Conservation (phyloP, 2,888 invertebrate species). For the Girardia tigrina region DNA sequence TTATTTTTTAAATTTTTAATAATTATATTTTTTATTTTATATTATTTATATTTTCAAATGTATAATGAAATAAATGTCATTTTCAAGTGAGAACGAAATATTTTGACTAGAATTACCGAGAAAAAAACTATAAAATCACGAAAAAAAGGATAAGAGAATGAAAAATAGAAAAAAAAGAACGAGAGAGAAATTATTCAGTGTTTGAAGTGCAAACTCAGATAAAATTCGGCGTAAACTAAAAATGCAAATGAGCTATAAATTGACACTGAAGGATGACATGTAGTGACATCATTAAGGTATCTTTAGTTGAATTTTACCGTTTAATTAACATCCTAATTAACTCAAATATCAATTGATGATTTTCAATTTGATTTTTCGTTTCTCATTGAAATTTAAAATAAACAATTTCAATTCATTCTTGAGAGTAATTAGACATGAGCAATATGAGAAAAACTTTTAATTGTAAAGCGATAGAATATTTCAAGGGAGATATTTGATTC, state of each 20-base stretch:
- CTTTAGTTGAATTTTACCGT: constrained; percentile 6
- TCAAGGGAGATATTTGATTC: constrained; percentile 23
- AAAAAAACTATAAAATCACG: no score
- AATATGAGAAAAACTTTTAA: constrained; percentile 23
- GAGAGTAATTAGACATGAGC: constrained; percentile 8
- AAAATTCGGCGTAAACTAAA: background rate
- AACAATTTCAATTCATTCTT: constrained; percentile 9
- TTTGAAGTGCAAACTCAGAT: no score
- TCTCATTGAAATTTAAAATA: background rate
- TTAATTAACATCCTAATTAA: constrained; percentile 8
- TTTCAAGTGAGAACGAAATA: no score
- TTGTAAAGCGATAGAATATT: constrained; percentile 1
- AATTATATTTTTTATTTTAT: no score
- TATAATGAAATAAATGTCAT: no score
- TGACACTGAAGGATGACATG: constrained; percentile 19
- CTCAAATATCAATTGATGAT: background rate
- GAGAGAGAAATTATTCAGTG: no score
- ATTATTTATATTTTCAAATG: no score
- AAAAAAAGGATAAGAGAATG: no score
- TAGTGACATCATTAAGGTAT: constrained; percentile 10
- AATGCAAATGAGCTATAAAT: constrained; percentile 10
- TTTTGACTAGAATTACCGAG: no score
- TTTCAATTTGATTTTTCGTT: background rate
- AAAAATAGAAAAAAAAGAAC: no score
- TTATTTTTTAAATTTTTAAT: no score